These are phyloP conservation scores for Carcharodon carcharias DNA, from an alignment of 2,797 vertebrate species.

Conservation along the genomic window DNA sequence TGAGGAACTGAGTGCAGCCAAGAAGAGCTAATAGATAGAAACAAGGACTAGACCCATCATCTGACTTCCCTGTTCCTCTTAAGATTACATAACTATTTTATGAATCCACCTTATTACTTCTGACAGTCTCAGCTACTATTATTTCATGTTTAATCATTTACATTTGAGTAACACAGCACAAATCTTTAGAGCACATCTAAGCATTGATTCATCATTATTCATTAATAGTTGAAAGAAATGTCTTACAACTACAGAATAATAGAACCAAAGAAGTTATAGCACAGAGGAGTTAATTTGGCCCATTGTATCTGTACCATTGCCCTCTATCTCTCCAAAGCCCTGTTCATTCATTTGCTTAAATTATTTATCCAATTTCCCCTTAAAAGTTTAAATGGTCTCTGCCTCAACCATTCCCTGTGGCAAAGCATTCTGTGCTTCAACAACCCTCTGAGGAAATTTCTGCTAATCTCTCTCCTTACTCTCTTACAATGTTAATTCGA, in stretches of 20 bases:
- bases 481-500: neutral
- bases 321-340: neutral
- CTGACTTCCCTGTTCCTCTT: neutral
- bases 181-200: neutral
- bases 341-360: neutral
- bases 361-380: constrained; percentile 25
- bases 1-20: neutral
- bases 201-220: constrained; percentile 16
- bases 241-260: neutral
- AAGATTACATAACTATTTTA: neutral
- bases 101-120: neutral
- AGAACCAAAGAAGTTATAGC: neutral
- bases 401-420: neutral
- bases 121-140: constrained; percentile 11
- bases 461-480: neutral
- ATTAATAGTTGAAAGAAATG: constrained; percentile 16
- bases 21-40: neutral
- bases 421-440: constrained; percentile 4
- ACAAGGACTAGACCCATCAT: neutral
- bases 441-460: neutral
- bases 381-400: constrained; percentile 12
- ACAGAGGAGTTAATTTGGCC: neutral
- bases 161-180: neutral
- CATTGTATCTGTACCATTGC: neutral
- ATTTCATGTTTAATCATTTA: neutral